phyloP scores from a whole-genome alignment of 1,140 invertebrate species.

The Chironomus tepperi region DNA sequence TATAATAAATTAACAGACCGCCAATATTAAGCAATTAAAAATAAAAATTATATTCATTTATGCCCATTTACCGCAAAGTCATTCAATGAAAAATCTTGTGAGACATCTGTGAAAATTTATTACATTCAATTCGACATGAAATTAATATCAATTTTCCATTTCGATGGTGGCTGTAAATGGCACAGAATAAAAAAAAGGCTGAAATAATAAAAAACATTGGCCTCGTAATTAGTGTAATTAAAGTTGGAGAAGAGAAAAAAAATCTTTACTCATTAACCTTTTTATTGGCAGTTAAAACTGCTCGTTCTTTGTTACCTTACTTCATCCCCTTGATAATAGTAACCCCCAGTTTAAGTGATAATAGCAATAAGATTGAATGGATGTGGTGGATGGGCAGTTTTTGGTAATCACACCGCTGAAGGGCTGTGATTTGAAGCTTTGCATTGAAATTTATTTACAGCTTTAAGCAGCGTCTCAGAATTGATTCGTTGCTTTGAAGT shows the following conservation, averaged over 20 bases:
- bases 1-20: not conserved
- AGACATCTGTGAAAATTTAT: conserved; percentile 10
- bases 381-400: too few species aligned
- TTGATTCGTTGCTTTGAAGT: too few species aligned
- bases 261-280: not conserved
- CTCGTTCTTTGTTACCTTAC: too few species aligned
- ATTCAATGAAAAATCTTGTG: not conserved
- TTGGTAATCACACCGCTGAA: too few species aligned
- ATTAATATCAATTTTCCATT: conserved; percentile 10
- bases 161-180: not conserved
- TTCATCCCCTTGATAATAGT: too few species aligned
- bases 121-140: not conserved
- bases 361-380: too few species aligned
- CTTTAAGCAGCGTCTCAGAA: too few species aligned
- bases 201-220: conserved; percentile 1
- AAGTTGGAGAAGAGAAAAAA: not conserved
- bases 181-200: not conserved
- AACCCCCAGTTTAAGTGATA: too few species aligned
- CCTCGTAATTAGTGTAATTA: conserved; percentile 7
- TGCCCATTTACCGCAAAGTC: not conserved
- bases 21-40: conserved; percentile 14
- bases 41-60: not conserved
- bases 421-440: too few species aligned
- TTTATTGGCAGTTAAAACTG: not conserved
- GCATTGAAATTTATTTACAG: too few species aligned